Evolutionary conservation across 2,113 vertebrate species (phyloP).

Genomic region (Ochotona curzoniae): DNA sequence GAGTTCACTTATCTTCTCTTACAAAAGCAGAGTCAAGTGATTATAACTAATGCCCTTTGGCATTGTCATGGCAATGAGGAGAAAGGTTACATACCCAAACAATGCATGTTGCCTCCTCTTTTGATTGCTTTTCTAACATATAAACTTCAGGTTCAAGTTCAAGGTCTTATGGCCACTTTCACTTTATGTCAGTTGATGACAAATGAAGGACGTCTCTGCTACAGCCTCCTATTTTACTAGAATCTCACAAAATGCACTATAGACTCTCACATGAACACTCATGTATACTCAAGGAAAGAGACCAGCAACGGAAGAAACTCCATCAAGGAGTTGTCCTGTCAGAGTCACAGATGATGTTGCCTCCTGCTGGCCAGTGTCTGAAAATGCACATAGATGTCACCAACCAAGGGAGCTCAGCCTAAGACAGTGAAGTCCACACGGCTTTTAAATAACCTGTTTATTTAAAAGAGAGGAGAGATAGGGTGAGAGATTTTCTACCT

Average conservation of each 20-base stretch:
- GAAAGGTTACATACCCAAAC: no score
- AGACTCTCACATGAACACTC: not conserved
- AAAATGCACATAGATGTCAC: accelerated
- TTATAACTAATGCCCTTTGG: not conserved
- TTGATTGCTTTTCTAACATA: not conserved
- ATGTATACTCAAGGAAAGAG: not conserved
- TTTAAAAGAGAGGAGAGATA: no score
- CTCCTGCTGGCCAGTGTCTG: accelerated
- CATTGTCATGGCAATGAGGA: accelerated
- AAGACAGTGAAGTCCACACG: not conserved
- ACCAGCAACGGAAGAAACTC: not conserved
- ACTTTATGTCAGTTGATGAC: not conserved
- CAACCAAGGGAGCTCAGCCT: not conserved
- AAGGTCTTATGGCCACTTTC: not conserved
- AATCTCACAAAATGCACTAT: not conserved
- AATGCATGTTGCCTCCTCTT: not conserved
- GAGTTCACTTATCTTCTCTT: not conserved
- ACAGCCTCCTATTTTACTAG: not conserved
- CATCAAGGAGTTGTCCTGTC: not conserved
- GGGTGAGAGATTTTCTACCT: no score
- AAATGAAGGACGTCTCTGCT: not conserved
- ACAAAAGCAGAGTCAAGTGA: not conserved
- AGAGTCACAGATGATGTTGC: not conserved
- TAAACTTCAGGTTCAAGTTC: not conserved
- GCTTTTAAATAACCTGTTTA: no score